Conservation (phyloP, 2,888 invertebrate genomes). For the Selenia dentaria region DNA sequence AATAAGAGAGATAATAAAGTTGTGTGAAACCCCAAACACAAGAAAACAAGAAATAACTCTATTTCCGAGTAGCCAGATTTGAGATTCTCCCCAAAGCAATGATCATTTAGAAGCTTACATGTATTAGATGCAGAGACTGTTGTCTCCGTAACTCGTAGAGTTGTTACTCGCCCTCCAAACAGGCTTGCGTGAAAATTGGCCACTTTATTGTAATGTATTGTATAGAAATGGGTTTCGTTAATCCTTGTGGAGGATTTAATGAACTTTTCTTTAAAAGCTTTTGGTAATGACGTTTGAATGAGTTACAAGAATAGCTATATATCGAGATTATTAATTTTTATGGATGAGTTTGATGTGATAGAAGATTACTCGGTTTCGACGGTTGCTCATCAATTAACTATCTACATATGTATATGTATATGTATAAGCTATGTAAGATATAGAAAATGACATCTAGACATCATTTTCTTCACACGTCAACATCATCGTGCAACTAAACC, state of each 20-base stretch:
- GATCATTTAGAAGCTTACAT: constrained; percentile 17
- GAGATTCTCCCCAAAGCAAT: constrained; percentile 5
- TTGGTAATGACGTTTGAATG: constrained; percentile 3
- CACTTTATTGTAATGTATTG: constrained; percentile 15
- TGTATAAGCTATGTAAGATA: no score
- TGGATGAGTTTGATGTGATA: no score
- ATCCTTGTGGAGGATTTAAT: constrained; percentile 10
- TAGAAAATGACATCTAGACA: no score
- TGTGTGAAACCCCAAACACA: no score
- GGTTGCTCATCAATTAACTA: no score
- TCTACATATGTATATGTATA: no score
- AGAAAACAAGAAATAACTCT: constrained; percentile 5
- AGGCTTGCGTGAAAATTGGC: constrained; percentile 9
- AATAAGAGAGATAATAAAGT: no score
- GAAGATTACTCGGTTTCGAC: no score
- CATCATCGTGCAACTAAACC: no score
- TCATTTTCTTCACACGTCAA: no score
- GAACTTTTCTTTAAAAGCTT: background rate
- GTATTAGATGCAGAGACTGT: constrained; percentile 5
- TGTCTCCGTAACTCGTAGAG: background rate
- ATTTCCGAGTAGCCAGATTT: constrained; percentile 11
- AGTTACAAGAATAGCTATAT: no score
- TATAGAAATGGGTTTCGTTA: constrained; percentile 14
- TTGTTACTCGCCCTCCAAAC: background rate
- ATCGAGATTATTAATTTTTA: no score